Evolutionary conservation across 2,797 vertebrate species (phyloP), one percentile per base, ranked within the genome.

Genomic region (Clarias pachynema): DNA sequence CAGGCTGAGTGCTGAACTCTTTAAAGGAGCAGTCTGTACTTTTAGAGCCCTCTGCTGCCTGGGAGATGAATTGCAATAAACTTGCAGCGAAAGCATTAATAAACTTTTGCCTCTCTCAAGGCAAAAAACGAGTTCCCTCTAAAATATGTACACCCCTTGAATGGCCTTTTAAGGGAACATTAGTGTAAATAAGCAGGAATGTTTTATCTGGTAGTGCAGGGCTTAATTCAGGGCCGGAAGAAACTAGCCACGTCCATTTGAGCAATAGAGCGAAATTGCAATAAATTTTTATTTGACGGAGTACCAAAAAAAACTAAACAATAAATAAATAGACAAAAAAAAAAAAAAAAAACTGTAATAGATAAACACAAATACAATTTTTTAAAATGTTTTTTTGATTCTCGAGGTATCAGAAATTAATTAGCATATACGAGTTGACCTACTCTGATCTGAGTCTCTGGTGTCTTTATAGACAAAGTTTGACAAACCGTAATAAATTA

Each of bases 11-110:
- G 56, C 56, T 60, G 49, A 68, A 37, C 44, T 57, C 5, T 57
- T 82, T n/a, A 72, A 69, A 66, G 68, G 53, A 44, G 81, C 34
- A 44, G 77, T 79, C 34, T 63, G 60, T 44, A 44, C 40, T 79
- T 79, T 63, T 34, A 79, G 77, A 79, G 77, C 77, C 77, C 77
- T 63, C 77, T 79, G 60, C 59, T 79, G 83, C 73, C 49, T 69
- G 56, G 10, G 29, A 70, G 18, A 59, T 79, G 77, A 79, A 79
- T 18, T 79, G 77, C 77, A 79, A 62, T 40, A 62, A 79, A 79
- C 60, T 3, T 79, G 75, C 75, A 79, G 44, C 16, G 60, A 63
- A 79, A 63, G 59, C 60, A 79, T 63, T 63, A 63, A 79, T 56
- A 34, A n/a, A 63, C 34, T 60, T 77, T 56, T 74, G 14, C 44